Base-by-base conservation (phyloP, 2,888 invertebrate genomes). In the Heterodera filipjevi region DNA sequence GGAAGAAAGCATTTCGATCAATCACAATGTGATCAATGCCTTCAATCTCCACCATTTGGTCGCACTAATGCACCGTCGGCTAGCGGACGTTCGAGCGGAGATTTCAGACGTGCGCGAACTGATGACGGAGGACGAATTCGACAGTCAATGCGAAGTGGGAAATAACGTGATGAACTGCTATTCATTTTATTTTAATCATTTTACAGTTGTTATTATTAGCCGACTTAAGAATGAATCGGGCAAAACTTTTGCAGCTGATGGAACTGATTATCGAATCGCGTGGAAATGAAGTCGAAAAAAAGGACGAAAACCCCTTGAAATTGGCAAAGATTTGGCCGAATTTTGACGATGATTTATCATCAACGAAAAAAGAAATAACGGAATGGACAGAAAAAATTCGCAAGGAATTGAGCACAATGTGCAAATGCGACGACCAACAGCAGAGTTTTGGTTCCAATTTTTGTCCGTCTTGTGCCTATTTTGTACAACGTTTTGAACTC, bases 21-120 rank as follows among this genome's bases (percentile, higher is more conserved):
- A 99, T 90, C 98, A 98, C 90, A 99, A 99, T 90, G 97, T 96
- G 95, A 92, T 96, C 79, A 98, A 98, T 91, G 94, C 93, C 0
- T 94, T 94, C 87, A 97, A 96, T 77, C 46, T 87, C n/a, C 46
- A 72, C 19, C 68, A 81, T 19, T 83, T 87, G 8, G 39, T 75
- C 19, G 46, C 79, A 6, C 82, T 86, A 71, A 44, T 87, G 14
- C 44, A 71, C 12, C n/a, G 59, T 2, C 82, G 86, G 27, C 53
- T 79, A 22, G 46, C 68, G 3, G 85, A 86, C 64, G 84, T 86
- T 16, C 33, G 78, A 6, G 44, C 80, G 2, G 87, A 87, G 73
- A 80, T 87, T 8, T 74, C 70, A 0, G 82, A 87, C 76, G 77
- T 84, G 35, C 49, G 70, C 46, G 71, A 77, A 27, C 33, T 72